A percentile compares a stretch with the other conserved stretches of the same genome.
Evolutionary conservation across 2,797 vertebrate genomes (phyloP).

Genomic region (Danio choprae): DNA sequence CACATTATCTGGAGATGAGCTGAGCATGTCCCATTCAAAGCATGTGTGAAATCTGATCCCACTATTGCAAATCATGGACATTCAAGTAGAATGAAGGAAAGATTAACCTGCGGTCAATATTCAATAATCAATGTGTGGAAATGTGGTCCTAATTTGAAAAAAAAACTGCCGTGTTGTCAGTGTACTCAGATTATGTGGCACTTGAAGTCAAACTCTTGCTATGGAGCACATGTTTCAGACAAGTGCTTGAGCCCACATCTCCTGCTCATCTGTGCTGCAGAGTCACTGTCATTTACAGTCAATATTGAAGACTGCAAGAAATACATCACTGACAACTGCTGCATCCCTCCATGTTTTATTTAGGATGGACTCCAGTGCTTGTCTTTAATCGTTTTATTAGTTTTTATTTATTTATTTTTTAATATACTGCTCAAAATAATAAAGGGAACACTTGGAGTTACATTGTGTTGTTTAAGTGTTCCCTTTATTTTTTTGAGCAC

Average conservation of each 20-base stretch:
- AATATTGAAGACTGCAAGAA: slow-evolving; percentile 8
- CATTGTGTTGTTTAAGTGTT: too few species aligned
- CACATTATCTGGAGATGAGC: slow-evolving; percentile 27
- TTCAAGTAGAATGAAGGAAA: neutral
- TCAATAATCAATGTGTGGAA: slow-evolving; percentile 7
- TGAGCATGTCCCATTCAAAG: slow-evolving; percentile 28
- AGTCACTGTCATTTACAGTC: slow-evolving; percentile 3
- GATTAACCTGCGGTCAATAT: slow-evolving; percentile 6
- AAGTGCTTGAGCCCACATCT: neutral
- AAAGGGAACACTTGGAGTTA: too few species aligned
- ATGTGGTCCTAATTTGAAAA: neutral
- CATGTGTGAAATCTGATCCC: slow-evolving; percentile 44
- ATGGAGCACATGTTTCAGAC: slow-evolving; percentile 15
- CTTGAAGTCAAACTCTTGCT: neutral
- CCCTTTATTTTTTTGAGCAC: too few species aligned
- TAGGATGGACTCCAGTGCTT: neutral
- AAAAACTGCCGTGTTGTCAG: neutral
- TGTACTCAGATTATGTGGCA: slow-evolving; percentile 9
- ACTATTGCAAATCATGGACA: slow-evolving; percentile 31
- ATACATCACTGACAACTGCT: slow-evolving; percentile 3
- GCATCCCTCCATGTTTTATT: neutral
- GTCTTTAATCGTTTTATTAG: neutral
- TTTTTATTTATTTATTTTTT: too few species aligned
- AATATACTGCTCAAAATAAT: too few species aligned
- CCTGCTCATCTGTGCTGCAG: slow-evolving; percentile 15